Base-by-base conservation (phyloP, 2,113 vertebrate genomes). In the Gymnogyps californianus region DNA sequence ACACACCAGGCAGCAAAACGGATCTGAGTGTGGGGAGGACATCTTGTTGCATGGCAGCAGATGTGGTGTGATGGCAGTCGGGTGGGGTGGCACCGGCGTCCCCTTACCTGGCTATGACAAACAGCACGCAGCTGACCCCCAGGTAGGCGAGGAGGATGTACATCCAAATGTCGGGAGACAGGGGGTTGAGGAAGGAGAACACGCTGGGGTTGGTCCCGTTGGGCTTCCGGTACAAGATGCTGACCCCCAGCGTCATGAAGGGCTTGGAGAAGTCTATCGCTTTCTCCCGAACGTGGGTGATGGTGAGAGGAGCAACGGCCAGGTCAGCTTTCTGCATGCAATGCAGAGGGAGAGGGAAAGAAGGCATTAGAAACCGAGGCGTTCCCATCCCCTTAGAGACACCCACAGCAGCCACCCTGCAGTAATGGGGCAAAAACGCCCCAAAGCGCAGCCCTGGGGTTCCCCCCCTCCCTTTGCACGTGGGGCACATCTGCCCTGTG, bases 141-240 rank as follows among this genome's bases (percentile, higher is more conserved):
- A 99, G 98, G 97, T 99, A 99, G 75, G 99, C 99, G 2, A 99
- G 98, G 6, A 99, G 99, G 93, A 99, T 99, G 95, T 99, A 99
- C 98, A 99, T 99, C 99, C 99, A 99, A 93, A 99, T 99, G 96
- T 99, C 99, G 0, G 99, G 99, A 61, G 99, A 99, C 93, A 99
- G 98, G 8, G 99, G 99, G 95, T 99, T 99, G 81, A 99, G 99
- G 97, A 99, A 99, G 97, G 99, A 99, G 98, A 99, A 99, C 94
- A 99, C 99, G n/a, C 99, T 99, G 51, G 98, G 99, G 97, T 98
- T 99, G 98, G 99, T 99, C 90, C 98, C 98, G 5, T 99, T 99
- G 97, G 99, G 99, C 54, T 99, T 99, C 40, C 99, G 98, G 78
- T 99, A 99, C 31, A 99, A 93, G 95, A 99, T 99, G 98, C 99